Base-by-base conservation (phyloP, 2,113 vertebrate genomes). In the Bothrops jararaca region DNA sequence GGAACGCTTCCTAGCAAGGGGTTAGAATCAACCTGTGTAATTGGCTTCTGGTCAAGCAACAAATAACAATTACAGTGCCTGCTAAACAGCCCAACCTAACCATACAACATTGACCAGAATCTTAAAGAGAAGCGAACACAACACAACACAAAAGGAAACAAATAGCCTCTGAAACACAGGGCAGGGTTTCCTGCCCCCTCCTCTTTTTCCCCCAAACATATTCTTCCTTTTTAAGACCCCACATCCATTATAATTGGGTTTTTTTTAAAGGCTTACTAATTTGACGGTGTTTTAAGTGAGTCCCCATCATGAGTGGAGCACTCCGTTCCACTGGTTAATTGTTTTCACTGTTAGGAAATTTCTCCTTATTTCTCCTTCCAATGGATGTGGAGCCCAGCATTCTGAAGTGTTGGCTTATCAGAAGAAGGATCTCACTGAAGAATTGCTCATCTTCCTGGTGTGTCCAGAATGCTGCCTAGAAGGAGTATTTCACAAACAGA, bases 31-130 rank as follows among this genome's bases (percentile, higher is more conserved):
- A 92, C 96, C 91, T 95, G 93, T 91, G 93, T 95, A 96, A 97
- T 93, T 96, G 96, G 95, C 95, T 95, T 95, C 96, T 95, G 95
- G 96, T 95, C 95, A 97, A 97, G 96, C 95, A 97, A 93, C 9
- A 90, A 97, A 97, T 94, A 96, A 92, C 95, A 92, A 95, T 95
- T 88, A 34, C 92, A 90, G 26, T 11, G 89, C 92, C 89, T 6
- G 94, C 88, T 64, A 26, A 0, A 92, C 91, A 95, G 95, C 95
- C 93, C 93, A 95, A 90, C 80, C 88, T 91, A 42, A 91, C 92
- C 74, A 93, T 90, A 90, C 6, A 58, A 87, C 60, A 64, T 74
- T 0, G 0, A 90, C 7, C 8, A 93, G 97, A 96, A 96, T 97
- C 95, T 96, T 94, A 95, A 97, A 92, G 56, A 93, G 94, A 92